phyloP scores from a whole-genome alignment of 2,888 invertebrate genomes.

The Lydus trimaculatus region DNA sequence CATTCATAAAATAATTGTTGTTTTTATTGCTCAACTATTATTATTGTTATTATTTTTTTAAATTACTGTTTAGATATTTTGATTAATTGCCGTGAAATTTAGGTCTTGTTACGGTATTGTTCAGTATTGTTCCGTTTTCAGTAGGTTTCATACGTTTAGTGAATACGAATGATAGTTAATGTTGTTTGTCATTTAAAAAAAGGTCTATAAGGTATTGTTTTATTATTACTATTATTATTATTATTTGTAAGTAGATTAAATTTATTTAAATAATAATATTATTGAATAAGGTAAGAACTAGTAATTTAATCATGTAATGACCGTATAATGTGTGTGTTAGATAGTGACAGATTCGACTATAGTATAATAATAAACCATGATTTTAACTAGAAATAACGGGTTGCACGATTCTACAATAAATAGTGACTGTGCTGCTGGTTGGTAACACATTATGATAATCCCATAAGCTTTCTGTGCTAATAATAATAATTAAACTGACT shows the following conservation, averaged over 20 bases:
- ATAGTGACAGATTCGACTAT: too few relatives aligned
- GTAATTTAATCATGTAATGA: too few relatives aligned
- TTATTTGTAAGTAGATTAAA: background rate
- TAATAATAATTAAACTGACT: too few relatives aligned
- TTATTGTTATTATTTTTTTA: conserved; percentile 15
- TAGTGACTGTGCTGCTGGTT: too few relatives aligned
- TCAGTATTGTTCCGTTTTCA: conserved; percentile 23
- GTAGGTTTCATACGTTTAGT: conserved; percentile 14
- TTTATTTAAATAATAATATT: background rate
- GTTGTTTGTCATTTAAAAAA: background rate
- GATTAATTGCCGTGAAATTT: conserved; percentile 33
- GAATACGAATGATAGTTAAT: conserved; percentile 28
- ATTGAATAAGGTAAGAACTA: too few relatives aligned
- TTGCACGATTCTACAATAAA: too few relatives aligned
- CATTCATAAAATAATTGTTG: background rate
- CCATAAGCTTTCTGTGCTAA: too few relatives aligned
- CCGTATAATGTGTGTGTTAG: too few relatives aligned
- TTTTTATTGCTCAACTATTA: too few relatives aligned
- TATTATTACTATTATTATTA: background rate
- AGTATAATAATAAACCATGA: too few relatives aligned
- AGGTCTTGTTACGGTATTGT: conserved; percentile 31
- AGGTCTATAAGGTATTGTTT: background rate
- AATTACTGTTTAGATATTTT: conserved; percentile 16
- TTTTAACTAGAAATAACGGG: too few relatives aligned
- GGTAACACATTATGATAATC: too few relatives aligned